Percentiles rank a stretch among this genome's conserved stretches.
phyloP scores from a whole-genome alignment of 2,888 invertebrate genomes.

The Philereme transversata region DNA sequence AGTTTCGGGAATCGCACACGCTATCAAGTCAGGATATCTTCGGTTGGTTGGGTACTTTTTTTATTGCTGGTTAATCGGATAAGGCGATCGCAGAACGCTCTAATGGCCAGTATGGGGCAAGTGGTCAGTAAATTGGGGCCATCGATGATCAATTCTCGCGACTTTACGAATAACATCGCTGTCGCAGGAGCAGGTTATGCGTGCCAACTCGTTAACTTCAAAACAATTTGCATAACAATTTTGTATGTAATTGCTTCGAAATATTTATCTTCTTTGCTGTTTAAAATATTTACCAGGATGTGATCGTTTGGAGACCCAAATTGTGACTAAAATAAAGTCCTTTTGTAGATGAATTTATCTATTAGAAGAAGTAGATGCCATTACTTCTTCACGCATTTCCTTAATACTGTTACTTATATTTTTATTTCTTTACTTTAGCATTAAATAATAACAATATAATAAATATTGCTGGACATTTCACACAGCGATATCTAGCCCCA shows the following conservation, averaged over 20 bases:
- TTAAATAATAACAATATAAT: too few species aligned
- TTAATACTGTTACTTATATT: too few species aligned
- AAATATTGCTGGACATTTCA: too few species aligned
- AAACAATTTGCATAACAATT: conserved; percentile 61
- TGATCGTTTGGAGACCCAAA: neutral
- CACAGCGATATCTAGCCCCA: too few species aligned
- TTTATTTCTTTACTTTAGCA: too few species aligned
- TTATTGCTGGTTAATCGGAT: conserved; percentile 41
- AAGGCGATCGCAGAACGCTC: conserved; percentile 37
- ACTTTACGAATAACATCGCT: conserved; percentile 45
- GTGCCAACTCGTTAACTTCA: conserved; percentile 53
- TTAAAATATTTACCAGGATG: conserved; percentile 5
- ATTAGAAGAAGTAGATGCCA: too few species aligned
- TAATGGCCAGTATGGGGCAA: conserved; percentile 41
- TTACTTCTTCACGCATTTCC: too few species aligned
- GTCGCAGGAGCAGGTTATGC: conserved; percentile 46
- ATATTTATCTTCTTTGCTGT: conserved; percentile 3
- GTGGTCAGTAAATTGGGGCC: conserved; percentile 53
- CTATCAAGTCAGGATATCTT: conserved; percentile 33
- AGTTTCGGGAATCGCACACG: conserved; percentile 27
- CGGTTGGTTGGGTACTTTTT: conserved; percentile 26
- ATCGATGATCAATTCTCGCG: conserved; percentile 60
- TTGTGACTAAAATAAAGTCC: neutral
- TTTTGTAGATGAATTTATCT: too few species aligned
- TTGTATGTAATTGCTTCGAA: conserved; percentile 18